A percentile compares a stretch with the other conserved stretches of the same genome.
phyloP scores from a whole-genome alignment of 2,888 invertebrate genomes.

The Caenorhabditis sp. region DNA sequence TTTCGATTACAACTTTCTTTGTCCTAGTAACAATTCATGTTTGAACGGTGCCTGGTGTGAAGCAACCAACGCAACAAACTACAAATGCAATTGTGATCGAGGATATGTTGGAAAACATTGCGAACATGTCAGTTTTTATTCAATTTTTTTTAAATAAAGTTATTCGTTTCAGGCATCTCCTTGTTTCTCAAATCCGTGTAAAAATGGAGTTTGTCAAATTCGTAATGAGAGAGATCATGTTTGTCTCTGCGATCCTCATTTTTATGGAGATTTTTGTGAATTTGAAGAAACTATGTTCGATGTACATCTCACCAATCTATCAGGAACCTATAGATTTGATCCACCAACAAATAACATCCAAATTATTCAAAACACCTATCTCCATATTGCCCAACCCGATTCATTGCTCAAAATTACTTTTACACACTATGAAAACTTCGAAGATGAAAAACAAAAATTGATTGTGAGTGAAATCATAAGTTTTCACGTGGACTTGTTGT shows the following conservation, averaged over 20 bases:
- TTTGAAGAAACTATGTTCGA: conserved; percentile 50
- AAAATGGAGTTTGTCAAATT: background rate
- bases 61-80: conserved; percentile 31
- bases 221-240: background rate
- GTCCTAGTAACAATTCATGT: conserved; percentile 48
- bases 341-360: background rate
- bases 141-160: too few species aligned
- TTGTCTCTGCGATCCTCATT: background rate
- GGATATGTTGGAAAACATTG: conserved; percentile 49
- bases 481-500: background rate
- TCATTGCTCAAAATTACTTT: background rate
- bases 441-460: conserved; percentile 8
- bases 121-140: conserved; percentile 24
- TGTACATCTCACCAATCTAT: conserved; percentile 28
- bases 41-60: conserved; percentile 60
- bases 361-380: background rate
- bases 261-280: conserved; percentile 52
- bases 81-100: conserved; percentile 53
- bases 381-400: background rate
- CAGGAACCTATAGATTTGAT: conserved; percentile 7
- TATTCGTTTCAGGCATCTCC: background rate
- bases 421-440: background rate
- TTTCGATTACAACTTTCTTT: too few species aligned
- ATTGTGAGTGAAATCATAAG: conserved; percentile 20
- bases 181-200: conserved; percentile 34